Conservation (phyloP, 2,113 vertebrate species). For the Sinocyclocheilus rhinocerous region DNA sequence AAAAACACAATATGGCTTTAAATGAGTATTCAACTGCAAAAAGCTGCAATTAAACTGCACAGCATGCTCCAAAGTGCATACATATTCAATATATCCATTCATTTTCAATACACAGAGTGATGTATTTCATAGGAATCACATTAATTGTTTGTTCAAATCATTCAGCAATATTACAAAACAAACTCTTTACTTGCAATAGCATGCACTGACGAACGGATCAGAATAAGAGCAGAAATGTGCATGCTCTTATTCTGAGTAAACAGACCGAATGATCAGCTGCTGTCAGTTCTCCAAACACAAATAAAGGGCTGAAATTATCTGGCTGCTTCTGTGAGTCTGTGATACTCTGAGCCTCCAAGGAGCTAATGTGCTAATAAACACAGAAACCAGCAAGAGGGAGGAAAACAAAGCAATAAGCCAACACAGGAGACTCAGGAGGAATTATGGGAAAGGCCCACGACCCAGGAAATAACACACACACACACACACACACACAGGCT, state of each 20-base stretch:
- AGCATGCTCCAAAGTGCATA: neutral
- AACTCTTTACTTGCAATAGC: neutral
- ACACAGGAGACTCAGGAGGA: neutral
- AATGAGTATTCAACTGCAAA: neutral
- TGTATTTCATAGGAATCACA: neutral
- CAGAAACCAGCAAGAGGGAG: neutral
- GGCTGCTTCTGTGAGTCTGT: neutral
- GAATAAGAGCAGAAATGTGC: neutral
- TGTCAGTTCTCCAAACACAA: constrained; percentile 16
- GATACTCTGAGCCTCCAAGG: constrained; percentile 5
- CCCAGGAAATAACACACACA: neutral
- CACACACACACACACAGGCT: neutral
- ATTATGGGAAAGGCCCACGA: neutral
- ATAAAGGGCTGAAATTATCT: constrained; percentile 25
- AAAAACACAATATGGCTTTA: neutral
- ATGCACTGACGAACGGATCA: neutral
- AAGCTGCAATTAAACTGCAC: neutral
- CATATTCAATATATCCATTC: neutral
- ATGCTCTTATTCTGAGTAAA: neutral
- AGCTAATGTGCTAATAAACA: constrained; percentile 7
- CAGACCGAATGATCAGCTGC: neutral
- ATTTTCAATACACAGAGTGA: neutral
- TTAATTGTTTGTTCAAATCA: neutral
- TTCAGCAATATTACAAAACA: neutral
- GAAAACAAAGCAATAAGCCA: neutral